Percentiles rank a stretch among this genome's conserved stretches.
phyloP scores from a whole-genome alignment of 1,140 invertebrate genomes.

The Hetaerina americana region DNA sequence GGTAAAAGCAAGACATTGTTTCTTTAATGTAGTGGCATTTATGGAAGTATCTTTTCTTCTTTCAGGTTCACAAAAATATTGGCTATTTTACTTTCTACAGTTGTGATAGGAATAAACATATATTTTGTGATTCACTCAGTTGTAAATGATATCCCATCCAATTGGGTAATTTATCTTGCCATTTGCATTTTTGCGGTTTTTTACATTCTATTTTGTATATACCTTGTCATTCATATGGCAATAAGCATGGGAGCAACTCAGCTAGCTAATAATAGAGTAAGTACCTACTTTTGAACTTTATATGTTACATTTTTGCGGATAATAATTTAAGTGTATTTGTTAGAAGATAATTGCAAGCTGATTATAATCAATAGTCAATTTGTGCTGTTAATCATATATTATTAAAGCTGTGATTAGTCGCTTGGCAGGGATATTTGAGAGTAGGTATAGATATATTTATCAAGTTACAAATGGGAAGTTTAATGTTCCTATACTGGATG shows the following conservation, averaged over 20 bases:
- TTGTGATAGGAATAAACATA: constrained; percentile 70
- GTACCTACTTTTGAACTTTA: constrained; percentile 19
- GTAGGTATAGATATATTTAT: too few relatives aligned
- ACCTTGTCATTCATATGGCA: constrained; percentile 54
- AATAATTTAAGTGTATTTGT: too few relatives aligned
- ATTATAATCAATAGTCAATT: too few relatives aligned
- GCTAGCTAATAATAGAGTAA: constrained; percentile 27
- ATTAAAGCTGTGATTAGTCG: too few relatives aligned
- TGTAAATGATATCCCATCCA: constrained; percentile 31
- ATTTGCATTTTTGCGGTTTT: constrained; percentile 43
- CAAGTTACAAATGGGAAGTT: too few relatives aligned
- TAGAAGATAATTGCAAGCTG: too few relatives aligned
- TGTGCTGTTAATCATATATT: too few relatives aligned
- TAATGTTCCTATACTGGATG: too few relatives aligned
- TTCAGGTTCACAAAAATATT: constrained; percentile 54
- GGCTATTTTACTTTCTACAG: constrained; percentile 45
- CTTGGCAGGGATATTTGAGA: too few relatives aligned
- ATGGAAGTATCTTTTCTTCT: constrained; percentile 20
- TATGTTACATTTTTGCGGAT: too few relatives aligned
- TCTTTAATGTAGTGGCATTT: constrained; percentile 12
- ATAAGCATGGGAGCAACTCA: constrained; percentile 45
- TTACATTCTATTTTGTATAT: constrained; percentile 57
- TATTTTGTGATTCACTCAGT: constrained; percentile 61
- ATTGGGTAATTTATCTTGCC: constrained; percentile 37
- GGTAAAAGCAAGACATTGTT: too few relatives aligned